Conservation (phyloP, 2,113 vertebrate species). For the Psilopogon haemacephalus region DNA sequence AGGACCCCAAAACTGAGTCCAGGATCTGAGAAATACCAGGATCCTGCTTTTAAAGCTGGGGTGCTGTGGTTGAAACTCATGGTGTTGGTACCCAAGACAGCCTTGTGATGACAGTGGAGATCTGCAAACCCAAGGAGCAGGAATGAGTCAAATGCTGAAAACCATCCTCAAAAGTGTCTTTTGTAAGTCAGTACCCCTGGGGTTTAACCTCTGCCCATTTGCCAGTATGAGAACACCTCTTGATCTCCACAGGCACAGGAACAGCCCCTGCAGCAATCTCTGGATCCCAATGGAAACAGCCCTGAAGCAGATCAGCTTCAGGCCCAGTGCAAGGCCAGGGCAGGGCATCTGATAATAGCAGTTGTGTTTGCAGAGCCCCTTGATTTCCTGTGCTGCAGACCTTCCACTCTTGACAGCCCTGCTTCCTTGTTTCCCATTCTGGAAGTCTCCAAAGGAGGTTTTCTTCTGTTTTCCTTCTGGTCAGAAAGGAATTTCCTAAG, state of each 20-base stretch:
- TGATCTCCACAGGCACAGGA: conserved; percentile 22
- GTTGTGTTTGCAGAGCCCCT: conserved; percentile 55
- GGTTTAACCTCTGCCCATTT: conserved; percentile 43
- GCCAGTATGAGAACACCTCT: conserved; percentile 28
- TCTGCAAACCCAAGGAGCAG: neutral
- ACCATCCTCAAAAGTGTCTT: neutral
- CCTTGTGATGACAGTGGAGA: neutral
- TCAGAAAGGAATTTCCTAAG: conserved; percentile 61
- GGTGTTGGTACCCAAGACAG: neutral
- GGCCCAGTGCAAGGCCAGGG: conserved; percentile 26
- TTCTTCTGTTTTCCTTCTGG: conserved; percentile 61
- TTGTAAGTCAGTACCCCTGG: neutral
- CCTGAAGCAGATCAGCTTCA: conserved; percentile 28
- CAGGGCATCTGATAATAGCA: conserved; percentile 51
- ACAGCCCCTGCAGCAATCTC: conserved; percentile 39
- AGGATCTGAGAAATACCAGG: neutral
- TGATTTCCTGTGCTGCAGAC: conserved; percentile 58
- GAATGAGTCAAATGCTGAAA: conserved; percentile 22
- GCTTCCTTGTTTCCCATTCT: conserved; percentile 63
- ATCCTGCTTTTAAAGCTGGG: neutral
- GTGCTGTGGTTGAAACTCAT: neutral
- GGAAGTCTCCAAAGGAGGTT: conserved; percentile 53
- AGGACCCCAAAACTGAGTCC: too few species aligned
- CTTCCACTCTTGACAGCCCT: conserved; percentile 53
- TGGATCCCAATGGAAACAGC: conserved; percentile 55